Evolutionary conservation across 2,888 invertebrate genomes (phyloP).

Genomic region (Nephrotoma flavescens): DNA sequence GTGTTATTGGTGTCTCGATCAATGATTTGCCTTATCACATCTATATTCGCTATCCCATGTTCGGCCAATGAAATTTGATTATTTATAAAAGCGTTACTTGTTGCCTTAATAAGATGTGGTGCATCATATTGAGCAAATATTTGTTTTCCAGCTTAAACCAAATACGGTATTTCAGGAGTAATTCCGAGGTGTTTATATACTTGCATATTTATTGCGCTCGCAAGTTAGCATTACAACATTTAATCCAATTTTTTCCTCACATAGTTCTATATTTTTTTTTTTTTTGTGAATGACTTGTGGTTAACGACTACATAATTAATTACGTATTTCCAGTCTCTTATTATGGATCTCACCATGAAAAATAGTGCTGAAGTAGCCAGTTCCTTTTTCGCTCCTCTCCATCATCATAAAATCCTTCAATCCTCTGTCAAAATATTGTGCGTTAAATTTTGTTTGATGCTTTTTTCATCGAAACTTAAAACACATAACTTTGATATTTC

Average conservation of each 20-base stretch:
- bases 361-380: neutral
- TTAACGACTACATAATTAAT: neutral
- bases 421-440: neutral
- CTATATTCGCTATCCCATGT: neutral
- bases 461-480: neutral
- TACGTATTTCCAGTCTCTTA: neutral
- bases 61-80: neutral
- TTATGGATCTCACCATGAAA: neutral
- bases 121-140: neutral
- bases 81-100: neutral
- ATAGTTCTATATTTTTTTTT: neutral
- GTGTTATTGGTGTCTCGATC: no score
- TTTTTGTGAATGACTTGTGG: neutral
- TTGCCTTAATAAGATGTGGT: neutral
- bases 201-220: neutral
- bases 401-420: neutral
- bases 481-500: neutral
- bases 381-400: neutral
- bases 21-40: no score
- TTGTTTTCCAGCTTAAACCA: neutral
- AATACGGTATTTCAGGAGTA: neutral
- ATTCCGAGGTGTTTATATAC: neutral
- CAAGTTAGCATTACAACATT: no score
- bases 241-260: neutral
- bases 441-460: neutral